phyloP scores from a whole-genome alignment of 2,888 invertebrate genomes.

The Trachelus stipa region DNA sequence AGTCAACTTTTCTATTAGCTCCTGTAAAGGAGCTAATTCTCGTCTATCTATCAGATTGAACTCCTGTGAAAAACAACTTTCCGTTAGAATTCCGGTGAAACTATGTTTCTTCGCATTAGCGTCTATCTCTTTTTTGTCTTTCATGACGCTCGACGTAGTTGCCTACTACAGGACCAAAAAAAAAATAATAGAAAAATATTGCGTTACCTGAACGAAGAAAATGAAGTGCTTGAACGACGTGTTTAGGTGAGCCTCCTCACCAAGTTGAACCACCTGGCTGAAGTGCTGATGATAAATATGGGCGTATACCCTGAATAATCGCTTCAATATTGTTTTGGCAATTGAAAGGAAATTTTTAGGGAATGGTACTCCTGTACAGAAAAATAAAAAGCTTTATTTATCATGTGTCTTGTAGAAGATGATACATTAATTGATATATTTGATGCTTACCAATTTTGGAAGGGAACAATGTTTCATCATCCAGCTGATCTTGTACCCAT shows the following conservation, averaged over 20 bases:
- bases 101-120: too few species aligned
- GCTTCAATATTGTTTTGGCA: slow-evolving; percentile 97
- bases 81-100: neutral
- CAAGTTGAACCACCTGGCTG: slow-evolving; percentile 95
- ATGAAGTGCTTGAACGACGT: slow-evolving; percentile 99
- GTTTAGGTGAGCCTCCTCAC: slow-evolving; percentile 98
- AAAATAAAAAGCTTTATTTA: slow-evolving; percentile 33
- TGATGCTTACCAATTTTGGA: slow-evolving; percentile 86
- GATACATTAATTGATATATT: neutral
- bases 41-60: slow-evolving; percentile 96
- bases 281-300: slow-evolving; percentile 99
- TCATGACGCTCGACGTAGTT: neutral
- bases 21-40: slow-evolving; percentile 96
- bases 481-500: slow-evolving; percentile 99
- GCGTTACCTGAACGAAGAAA: slow-evolving; percentile 88
- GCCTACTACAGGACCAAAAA: too few species aligned
- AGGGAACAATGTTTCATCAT: slow-evolving; percentile 97
- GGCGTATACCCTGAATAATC: slow-evolving; percentile 98
- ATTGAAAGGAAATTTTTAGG: slow-evolving; percentile 97
- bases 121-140: too few species aligned
- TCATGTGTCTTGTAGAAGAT: too few species aligned
- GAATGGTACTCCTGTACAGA: slow-evolving; percentile 88
- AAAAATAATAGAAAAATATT: neutral
- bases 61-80: slow-evolving; percentile 76
- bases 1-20: slow-evolving; percentile 95